Percentiles rank a stretch among this genome's conserved stretches.
These are phyloP conservation scores for Stichopus chloronotus DNA, from an alignment of 35 echinoderm and acorn worm species.

Conservation along the genomic window DNA sequence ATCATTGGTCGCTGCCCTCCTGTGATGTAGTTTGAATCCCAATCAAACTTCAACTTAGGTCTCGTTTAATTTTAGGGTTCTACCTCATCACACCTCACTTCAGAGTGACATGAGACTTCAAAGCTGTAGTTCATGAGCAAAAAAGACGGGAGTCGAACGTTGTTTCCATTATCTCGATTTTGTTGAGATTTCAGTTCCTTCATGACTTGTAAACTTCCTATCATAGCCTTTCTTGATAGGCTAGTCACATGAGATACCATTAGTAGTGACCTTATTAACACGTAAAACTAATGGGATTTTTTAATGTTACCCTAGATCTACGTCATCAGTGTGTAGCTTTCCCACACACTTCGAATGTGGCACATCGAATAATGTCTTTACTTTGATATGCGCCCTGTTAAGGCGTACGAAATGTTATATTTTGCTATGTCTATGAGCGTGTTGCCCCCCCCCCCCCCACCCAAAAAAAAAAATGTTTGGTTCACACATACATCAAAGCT, in stretches of 20 bases:
- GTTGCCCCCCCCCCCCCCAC: too few species aligned
- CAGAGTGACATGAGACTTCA: background rate
- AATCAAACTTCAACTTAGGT: background rate
- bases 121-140: slow-evolving; percentile 16
- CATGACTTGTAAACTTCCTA: background rate
- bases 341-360: too few species aligned
- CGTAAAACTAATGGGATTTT: background rate
- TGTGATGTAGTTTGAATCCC: background rate
- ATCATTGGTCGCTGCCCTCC: too few species aligned
- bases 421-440: too few species aligned
- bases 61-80: background rate
- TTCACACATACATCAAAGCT: too few species aligned
- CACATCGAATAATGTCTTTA: too few species aligned
- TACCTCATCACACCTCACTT: background rate
- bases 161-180: too few species aligned
- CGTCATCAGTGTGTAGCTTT: background rate
- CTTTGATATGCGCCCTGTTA: too few species aligned
- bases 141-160: background rate
- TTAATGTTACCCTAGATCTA: background rate
- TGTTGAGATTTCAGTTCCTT: background rate
- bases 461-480: too few species aligned
- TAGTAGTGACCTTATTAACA: background rate
- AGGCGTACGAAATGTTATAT: too few species aligned
- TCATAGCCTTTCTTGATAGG: background rate
- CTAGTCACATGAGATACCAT: background rate